Evolutionary conservation across 35 echinoderm and acorn worm species (phyloP), one percentile per base, ranked within the genome.

Genomic region (Lytechinus variegatus): DNA sequence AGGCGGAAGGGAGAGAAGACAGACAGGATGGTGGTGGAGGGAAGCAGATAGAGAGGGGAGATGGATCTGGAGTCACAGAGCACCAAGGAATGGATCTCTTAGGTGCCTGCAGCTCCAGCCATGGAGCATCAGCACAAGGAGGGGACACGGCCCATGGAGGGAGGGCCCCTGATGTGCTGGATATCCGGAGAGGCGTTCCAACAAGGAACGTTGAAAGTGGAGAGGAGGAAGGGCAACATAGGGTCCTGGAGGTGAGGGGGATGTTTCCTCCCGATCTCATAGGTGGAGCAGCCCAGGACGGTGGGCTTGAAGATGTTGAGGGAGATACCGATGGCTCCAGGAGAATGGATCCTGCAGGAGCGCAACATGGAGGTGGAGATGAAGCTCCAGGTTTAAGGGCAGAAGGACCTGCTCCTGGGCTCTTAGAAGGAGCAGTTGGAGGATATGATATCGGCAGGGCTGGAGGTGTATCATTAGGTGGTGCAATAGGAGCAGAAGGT

Each of bases 211-310:
- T 57, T 8, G 53, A 93, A 54, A 93, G 54, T 24, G 92, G 92
- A 13, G 92, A 54, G 92, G 54, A 93, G 27, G 92, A 93, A 54
- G 92, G 53, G 13, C 92, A 57, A 54, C 92, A 93, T 93, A 93
- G 27, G 54, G 92, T 93, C 14, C 13, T 93, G 27, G 92, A 93
- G 54, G 92, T 93, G 29, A 54, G 92, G 27, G 92, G 92, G 24
- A 93, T 93, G 92, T 93, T 93, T 16, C 92, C 92, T 54, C 92
- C 92, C 24, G 92, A 93, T 93, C 53, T 93, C 4, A 93, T 93
- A n/a, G 92, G 92, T 27, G 92, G 92, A 28, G 92, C 92, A 55
- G 27, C 92, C 14, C 92, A 54, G 92, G 92, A 93, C 3, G 12
- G 52, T 27, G 55, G 55, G n/a, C n/a, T 54, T 57, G 53, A 93